Evolutionary conservation across 2,888 invertebrate species (phyloP).

Genomic region (Volucella inflata): DNA sequence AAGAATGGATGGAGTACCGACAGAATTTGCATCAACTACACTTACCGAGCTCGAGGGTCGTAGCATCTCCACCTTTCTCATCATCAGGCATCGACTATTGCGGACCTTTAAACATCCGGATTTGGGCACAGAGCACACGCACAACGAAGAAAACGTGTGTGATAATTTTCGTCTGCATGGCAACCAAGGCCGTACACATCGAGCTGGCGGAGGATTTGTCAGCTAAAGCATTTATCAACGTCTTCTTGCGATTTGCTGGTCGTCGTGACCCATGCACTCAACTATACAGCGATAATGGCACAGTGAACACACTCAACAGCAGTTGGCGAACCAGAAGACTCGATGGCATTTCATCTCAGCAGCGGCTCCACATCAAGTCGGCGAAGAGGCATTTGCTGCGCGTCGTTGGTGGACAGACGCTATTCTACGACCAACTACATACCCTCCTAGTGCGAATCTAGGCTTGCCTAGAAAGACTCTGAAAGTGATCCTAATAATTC

Average conservation of each 20-base stretch:
- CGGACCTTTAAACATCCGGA: conserved; percentile 10
- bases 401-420: conserved; percentile 9
- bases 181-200: conserved; percentile 24
- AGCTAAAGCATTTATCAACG: conserved; percentile 9
- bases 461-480: conserved; percentile 12
- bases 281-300: conserved; percentile 27
- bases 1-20: no score
- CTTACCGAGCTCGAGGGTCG: conserved; percentile 17
- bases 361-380: conserved; percentile 17
- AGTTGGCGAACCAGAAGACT: no score
- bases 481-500: not conserved
- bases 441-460: no score
- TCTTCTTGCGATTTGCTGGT: conserved; percentile 18
- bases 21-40: no score
- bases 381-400: conserved; percentile 25
- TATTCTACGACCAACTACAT: no score
- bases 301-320: conserved; percentile 8
- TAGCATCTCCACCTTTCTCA: conserved; percentile 15
- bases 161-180: conserved; percentile 41
- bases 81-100: conserved; percentile 27
- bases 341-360: no score
- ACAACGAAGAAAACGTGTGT: conserved; percentile 29
- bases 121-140: conserved; percentile 28
- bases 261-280: conserved; percentile 41
- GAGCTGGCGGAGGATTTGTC: conserved; percentile 31